Conservation (phyloP, 2,113 vertebrate genomes). For the Cnemophilus loriae region DNA sequence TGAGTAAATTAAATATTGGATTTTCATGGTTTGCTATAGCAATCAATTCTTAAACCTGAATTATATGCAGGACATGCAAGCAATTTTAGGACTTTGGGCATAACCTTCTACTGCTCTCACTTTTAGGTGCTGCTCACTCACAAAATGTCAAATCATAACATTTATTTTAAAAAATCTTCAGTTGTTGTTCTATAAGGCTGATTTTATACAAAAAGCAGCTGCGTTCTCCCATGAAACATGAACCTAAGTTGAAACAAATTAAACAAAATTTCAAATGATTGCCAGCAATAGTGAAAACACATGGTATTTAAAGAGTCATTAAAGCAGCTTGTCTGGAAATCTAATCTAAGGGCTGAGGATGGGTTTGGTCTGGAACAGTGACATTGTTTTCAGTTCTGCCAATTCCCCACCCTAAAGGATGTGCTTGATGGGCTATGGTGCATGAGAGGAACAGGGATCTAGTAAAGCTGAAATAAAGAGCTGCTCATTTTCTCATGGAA, state of each 20-base stretch:
- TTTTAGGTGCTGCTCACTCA: neutral
- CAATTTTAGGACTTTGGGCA: neutral
- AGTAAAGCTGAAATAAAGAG: neutral
- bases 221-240: neutral
- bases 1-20: constrained; percentile 46
- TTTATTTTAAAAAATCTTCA: neutral
- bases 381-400: neutral
- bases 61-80: neutral
- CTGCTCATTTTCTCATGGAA: neutral
- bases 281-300: neutral
- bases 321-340: neutral
- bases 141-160: neutral
- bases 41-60: neutral
- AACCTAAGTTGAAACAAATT: neutral
- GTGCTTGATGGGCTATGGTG: neutral
- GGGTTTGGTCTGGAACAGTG: neutral
- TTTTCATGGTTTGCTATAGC: neutral
- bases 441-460: neutral
- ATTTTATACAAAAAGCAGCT: neutral
- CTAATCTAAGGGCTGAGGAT: neutral
- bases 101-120: neutral
- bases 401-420: neutral
- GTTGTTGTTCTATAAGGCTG: neutral
- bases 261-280: neutral
- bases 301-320: neutral